These are phyloP conservation scores for Chondrosia reniformis DNA, from an alignment of 37 sponge, comb jelly and placozoan species.

Conservation along the genomic window DNA sequence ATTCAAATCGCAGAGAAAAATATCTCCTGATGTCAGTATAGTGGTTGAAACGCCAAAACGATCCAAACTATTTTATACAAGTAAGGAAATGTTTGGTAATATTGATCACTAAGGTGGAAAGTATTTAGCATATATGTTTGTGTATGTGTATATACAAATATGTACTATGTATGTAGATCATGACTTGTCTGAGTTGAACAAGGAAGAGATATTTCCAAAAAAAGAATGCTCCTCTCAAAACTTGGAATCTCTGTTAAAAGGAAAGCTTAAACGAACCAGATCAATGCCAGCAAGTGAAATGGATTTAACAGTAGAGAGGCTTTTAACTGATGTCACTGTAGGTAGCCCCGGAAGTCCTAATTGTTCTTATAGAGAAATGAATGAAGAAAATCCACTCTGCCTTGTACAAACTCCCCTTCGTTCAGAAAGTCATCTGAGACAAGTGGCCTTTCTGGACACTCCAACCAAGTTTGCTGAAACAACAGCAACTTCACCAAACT, in stretches of 20 bases:
- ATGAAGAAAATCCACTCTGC: not conserved
- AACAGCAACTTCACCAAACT: not conserved
- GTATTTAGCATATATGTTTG: too few species aligned
- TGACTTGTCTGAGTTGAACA: not conserved
- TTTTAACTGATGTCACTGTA: constrained; percentile 1
- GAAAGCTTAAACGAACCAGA: too few species aligned
- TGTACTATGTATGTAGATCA: not conserved
- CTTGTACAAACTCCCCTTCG: not conserved
- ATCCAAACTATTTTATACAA: constrained; percentile 4
- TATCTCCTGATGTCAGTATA: not conserved
- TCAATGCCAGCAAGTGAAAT: not conserved
- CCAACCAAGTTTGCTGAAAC: not conserved
- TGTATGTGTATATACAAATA: too few species aligned
- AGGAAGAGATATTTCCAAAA: not conserved
- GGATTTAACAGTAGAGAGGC: not conserved
- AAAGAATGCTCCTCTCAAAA: not conserved
- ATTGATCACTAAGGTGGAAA: too few species aligned
- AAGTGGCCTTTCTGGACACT: not conserved
- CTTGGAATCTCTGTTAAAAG: not conserved
- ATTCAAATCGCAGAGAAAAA: not conserved
- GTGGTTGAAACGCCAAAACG: constrained; percentile 14
- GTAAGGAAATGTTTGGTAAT: not conserved
- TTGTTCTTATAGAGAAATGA: not conserved
- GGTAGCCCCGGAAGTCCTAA: constrained; percentile 14
- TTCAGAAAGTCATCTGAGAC: not conserved